Conservation (phyloP, 2,113 vertebrate genomes). For the Neogobius melanostomus region DNA sequence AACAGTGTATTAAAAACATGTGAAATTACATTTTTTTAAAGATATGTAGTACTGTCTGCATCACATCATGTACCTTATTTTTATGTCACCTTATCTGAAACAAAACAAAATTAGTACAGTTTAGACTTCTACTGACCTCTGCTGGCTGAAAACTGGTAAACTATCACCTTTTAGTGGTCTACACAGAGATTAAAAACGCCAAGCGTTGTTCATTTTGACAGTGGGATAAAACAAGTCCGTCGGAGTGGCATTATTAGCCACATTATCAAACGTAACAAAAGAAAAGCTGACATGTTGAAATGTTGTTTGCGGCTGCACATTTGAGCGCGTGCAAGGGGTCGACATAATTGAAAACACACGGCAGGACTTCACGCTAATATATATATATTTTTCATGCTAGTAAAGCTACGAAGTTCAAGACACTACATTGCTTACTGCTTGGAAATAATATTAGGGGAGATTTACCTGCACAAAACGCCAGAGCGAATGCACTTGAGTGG, state of each 20-base stretch:
- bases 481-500: conserved; percentile 3
- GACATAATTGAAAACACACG: neutral
- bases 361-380: neutral
- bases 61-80: too few species aligned
- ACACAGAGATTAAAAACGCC: neutral
- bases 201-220: neutral
- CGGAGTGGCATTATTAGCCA: neutral
- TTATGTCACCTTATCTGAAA: too few species aligned
- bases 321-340: neutral
- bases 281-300: too few species aligned
- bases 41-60: too few species aligned
- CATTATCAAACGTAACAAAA: neutral
- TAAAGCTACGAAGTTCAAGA: neutral
- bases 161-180: neutral
- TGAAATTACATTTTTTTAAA: too few species aligned
- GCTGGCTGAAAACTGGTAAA: neutral
- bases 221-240: neutral
- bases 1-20: too few species aligned
- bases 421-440: neutral
- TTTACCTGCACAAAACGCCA: neutral
- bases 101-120: too few species aligned
- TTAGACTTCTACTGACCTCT: neutral
- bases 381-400: neutral
- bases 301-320: neutral
- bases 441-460: neutral